Evolutionary conservation across 2,888 invertebrate species (phyloP).

Genomic region (Lasioglossum calceatum): DNA sequence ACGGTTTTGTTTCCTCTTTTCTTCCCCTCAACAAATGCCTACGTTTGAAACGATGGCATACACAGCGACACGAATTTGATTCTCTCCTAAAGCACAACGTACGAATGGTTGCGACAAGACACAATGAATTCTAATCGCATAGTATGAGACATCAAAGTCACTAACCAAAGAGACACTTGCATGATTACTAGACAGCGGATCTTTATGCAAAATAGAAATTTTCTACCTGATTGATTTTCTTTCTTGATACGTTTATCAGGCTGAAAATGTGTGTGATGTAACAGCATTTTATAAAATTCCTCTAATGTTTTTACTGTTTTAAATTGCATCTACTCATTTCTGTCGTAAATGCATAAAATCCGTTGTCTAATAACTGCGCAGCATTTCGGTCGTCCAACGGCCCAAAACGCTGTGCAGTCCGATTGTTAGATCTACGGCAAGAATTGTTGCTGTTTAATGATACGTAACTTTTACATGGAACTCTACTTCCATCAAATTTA

Average conservation of each 20-base stretch:
- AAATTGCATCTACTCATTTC: too few relatives aligned
- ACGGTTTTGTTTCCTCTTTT: background rate
- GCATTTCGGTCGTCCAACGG: background rate
- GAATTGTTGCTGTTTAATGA: constrained; percentile 55
- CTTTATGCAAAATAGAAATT: too few relatives aligned
- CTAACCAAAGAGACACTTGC: constrained; percentile 64
- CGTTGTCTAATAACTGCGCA: background rate
- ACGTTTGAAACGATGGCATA: constrained; percentile 1
- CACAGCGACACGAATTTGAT: constrained; percentile 15
- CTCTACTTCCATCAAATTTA: constrained; percentile 19
- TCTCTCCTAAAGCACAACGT: constrained; percentile 45
- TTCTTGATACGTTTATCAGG: too few relatives aligned
- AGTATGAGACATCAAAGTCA: constrained; percentile 30
- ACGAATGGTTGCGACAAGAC: constrained; percentile 49
- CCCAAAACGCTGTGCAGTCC: background rate
- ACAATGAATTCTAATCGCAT: constrained; percentile 37
- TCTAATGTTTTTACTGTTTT: too few relatives aligned
- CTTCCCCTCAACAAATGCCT: background rate
- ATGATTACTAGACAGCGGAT: background rate
- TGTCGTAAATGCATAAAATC: too few relatives aligned
- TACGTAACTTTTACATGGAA: constrained; percentile 36
- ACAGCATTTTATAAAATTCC: too few relatives aligned
- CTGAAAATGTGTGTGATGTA: too few relatives aligned
- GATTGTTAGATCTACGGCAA: constrained; percentile 37
- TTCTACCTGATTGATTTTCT: too few relatives aligned